phyloP scores from a whole-genome alignment of 2,888 invertebrate species.

The Eilema sororculum region DNA sequence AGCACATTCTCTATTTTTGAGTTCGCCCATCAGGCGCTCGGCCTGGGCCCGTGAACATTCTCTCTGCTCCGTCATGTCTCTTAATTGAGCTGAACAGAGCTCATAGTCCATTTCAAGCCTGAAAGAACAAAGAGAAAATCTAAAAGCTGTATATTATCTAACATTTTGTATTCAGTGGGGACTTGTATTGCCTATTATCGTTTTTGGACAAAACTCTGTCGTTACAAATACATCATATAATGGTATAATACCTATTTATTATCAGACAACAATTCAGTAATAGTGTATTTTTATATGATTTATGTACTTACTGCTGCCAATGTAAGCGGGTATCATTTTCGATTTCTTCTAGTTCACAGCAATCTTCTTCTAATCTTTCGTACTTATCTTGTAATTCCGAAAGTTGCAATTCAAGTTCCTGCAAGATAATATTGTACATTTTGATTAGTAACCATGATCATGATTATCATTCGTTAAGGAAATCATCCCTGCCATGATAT shows the following conservation, averaged over 20 bases:
- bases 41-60: slow-evolving; percentile 85
- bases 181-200: too few species aligned
- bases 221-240: neutral
- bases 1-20: slow-evolving; percentile 78
- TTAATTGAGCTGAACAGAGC: slow-evolving; percentile 86
- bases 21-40: slow-evolving; percentile 74
- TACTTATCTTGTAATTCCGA: slow-evolving; percentile 88
- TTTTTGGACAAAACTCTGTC: too few species aligned
- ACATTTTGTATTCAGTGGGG: too few species aligned
- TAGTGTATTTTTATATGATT: neutral
- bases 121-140: slow-evolving; percentile 32
- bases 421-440: too few species aligned
- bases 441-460: neutral
- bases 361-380: slow-evolving; percentile 89
- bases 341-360: slow-evolving; percentile 91
- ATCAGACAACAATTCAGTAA: neutral
- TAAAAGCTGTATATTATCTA: neutral
- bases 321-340: slow-evolving; percentile 91
- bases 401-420: slow-evolving; percentile 86
- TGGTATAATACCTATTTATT: neutral
- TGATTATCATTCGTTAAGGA: neutral
- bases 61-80: slow-evolving; percentile 87
- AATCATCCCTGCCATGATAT: neutral
- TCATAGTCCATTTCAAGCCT: slow-evolving; percentile 89
- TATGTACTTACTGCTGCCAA: slow-evolving; percentile 85